phyloP scores from a whole-genome alignment of 2,113 vertebrate genomes.

The Mellivora capensis region DNA sequence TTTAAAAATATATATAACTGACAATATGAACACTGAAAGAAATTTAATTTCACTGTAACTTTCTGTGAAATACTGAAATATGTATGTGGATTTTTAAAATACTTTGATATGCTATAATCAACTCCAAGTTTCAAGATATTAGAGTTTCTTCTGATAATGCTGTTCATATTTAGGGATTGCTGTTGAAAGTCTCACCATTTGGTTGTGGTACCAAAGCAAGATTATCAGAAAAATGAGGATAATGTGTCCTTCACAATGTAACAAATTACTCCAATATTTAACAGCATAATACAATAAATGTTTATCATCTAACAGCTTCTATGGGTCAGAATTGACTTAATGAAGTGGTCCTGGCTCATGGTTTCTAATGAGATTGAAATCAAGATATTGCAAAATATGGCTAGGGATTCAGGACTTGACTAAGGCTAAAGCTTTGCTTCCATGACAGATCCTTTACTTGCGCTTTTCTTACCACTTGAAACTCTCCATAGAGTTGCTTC shows the following conservation, averaged over 20 bases:
- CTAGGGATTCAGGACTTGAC: background rate
- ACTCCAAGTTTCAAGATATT: background rate
- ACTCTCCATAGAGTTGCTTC: background rate
- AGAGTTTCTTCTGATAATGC: background rate
- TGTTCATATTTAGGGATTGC: background rate
- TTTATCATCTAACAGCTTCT: background rate
- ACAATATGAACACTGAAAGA: background rate
- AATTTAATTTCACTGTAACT: background rate
- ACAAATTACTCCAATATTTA: background rate
- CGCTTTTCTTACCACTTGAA: background rate
- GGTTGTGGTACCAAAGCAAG: background rate
- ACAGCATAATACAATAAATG: background rate
- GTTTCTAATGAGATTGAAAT: background rate
- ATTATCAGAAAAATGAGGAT: background rate
- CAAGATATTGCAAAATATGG: background rate
- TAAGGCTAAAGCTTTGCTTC: background rate
- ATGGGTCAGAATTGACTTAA: background rate
- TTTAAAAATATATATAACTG: background rate
- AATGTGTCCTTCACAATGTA: background rate
- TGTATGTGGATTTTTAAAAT: background rate
- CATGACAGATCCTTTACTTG: background rate
- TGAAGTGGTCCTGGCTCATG: background rate
- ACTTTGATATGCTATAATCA: background rate
- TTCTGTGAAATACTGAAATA: background rate
- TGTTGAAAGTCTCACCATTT: background rate